phyloP scores from a whole-genome alignment of 2,113 vertebrate genomes.

The Mandrillus leucophaeus region DNA sequence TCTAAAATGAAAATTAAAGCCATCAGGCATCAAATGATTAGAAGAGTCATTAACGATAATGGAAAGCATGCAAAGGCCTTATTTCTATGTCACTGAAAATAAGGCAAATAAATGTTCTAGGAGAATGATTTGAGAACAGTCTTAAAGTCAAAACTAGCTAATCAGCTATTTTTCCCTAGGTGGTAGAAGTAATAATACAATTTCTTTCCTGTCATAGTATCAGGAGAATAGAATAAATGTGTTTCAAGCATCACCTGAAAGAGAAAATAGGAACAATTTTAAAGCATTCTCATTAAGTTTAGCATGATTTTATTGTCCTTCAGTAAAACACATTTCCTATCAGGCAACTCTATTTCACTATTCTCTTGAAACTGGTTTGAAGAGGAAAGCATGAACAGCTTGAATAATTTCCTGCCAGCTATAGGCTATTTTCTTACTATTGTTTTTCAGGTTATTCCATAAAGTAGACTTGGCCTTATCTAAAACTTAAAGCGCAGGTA shows the following conservation, averaged over 20 bases:
- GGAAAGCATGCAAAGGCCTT: constrained; percentile 17
- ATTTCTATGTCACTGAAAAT: constrained; percentile 33
- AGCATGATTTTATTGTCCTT: constrained; percentile 59
- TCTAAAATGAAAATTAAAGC: constrained; percentile 58
- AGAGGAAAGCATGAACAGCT: neutral
- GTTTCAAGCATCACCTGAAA: constrained; percentile 69
- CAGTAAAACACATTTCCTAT: constrained; percentile 59
- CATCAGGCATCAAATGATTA: constrained; percentile 40
- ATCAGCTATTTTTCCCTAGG: constrained; percentile 63
- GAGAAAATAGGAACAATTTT: constrained; percentile 59
- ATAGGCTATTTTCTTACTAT: constrained; percentile 3
- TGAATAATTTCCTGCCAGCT: constrained; percentile 51
- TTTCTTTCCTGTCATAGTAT: constrained; percentile 61
- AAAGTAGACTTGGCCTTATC: constrained; percentile 11
- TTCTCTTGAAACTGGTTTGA: constrained; percentile 49
- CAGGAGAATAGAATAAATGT: constrained; percentile 70
- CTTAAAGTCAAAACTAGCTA: constrained; percentile 60
- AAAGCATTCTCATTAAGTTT: constrained; percentile 68
- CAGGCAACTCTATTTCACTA: constrained; percentile 4
- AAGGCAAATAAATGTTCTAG: constrained; percentile 13
- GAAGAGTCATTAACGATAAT: constrained; percentile 29
- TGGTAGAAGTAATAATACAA: constrained; percentile 65
- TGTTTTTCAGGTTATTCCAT: constrained; percentile 30
- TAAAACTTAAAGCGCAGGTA: constrained; percentile 6
- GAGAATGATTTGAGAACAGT: constrained; percentile 44